Evolutionary conservation across 1,140 invertebrate species (phyloP).

Genomic region (Harlomillsia oculata): DNA sequence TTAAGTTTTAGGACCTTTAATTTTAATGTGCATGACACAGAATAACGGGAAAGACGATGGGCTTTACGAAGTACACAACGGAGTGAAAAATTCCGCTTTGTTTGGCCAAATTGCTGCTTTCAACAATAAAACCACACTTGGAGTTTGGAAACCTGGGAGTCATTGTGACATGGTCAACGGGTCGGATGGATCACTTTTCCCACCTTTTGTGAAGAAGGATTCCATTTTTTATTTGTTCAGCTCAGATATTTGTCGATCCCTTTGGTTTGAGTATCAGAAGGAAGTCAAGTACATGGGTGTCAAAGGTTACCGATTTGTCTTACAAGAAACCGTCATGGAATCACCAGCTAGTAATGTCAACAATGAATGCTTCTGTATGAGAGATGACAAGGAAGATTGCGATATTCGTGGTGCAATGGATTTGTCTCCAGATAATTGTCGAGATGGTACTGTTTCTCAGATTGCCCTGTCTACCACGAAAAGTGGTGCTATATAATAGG

Average conservation of each 20-base stretch:
- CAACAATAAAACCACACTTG: background rate
- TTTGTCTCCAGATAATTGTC: background rate
- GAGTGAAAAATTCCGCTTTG: background rate
- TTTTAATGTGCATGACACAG: too few species aligned
- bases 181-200: slow-evolving; percentile 14
- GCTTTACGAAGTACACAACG: slow-evolving; percentile 3
- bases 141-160: background rate
- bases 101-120: slow-evolving; percentile 12
- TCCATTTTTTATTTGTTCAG: background rate
- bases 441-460: background rate
- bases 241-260: background rate
- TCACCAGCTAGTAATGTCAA: background rate
- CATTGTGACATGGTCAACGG: slow-evolving; percentile 12
- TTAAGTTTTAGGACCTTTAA: too few species aligned
- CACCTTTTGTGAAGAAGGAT: slow-evolving; percentile 6
- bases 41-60: background rate
- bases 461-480: background rate
- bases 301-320: background rate
- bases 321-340: background rate
- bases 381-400: background rate
- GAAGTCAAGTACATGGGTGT: background rate
- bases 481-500: background rate
- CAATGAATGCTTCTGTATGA: background rate
- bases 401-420: background rate
- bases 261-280: background rate